These are phyloP conservation scores for Pelecanoides urinatrix DNA, from an alignment of 2,113 vertebrate genomes.

Conservation along the genomic window DNA sequence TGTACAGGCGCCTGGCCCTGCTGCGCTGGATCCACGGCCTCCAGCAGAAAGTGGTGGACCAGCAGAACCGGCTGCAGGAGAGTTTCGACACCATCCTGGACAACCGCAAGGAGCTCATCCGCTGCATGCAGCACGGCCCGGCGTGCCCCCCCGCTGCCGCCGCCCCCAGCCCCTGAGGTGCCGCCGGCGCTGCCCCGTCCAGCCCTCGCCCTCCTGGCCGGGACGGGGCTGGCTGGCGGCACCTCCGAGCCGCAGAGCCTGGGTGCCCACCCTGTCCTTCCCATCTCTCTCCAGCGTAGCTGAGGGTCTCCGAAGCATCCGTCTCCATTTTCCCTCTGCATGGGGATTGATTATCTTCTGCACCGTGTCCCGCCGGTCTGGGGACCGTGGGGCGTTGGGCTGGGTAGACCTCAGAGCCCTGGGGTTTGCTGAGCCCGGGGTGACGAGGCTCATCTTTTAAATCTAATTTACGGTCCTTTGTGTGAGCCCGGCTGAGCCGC, in stretches of 20 bases:
- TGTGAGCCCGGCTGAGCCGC: neutral
- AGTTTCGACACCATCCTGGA: constrained; percentile 95
- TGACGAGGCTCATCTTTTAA: neutral
- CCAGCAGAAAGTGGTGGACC: constrained; percentile 85
- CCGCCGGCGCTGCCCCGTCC: neutral
- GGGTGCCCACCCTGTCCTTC: neutral
- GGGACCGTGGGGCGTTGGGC: accelerated
- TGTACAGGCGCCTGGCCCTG: constrained; percentile 94
- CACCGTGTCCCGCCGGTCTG: accelerated
- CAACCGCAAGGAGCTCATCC: constrained; percentile 92
- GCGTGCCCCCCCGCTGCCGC: neutral
- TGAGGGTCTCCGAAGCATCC: accelerated
- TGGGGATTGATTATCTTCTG: neutral
- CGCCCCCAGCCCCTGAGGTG: constrained; percentile 36
- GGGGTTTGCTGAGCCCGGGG: neutral
- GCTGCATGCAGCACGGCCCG: constrained; percentile 77
- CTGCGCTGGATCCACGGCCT: constrained; percentile 93
- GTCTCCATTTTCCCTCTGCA: neutral
- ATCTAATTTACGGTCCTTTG: neutral
- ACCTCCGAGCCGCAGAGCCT: neutral
- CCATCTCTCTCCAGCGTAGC: neutral
- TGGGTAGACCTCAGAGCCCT: neutral
- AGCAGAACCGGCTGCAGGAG: constrained; percentile 93
- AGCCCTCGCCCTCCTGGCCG: accelerated
- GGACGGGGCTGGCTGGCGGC: neutral